phyloP scores from a whole-genome alignment of 2,797 vertebrate genomes.

The Gallinago nigripennis region DNA sequence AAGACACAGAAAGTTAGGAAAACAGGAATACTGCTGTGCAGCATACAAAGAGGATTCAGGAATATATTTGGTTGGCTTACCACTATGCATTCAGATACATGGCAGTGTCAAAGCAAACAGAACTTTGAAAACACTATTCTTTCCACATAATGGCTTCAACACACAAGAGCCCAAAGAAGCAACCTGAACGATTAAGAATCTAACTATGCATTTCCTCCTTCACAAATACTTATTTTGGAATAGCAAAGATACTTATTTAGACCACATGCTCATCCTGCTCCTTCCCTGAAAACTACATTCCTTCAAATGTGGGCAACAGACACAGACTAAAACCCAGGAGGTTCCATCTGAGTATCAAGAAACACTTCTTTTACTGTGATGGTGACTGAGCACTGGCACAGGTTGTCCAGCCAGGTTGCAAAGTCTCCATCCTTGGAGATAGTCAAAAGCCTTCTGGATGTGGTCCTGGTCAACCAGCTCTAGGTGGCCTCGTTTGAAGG shows the following conservation, averaged over 20 bases:
- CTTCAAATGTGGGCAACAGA: accelerated
- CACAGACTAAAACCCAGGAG: background rate
- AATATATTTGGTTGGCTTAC: background rate
- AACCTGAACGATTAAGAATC: background rate
- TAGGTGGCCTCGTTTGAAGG: background rate
- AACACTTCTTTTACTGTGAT: background rate
- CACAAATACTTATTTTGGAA: background rate
- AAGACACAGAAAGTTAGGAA: background rate
- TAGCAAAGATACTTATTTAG: background rate
- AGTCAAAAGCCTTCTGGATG: background rate
- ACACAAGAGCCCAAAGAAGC: background rate
- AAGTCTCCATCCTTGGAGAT: background rate
- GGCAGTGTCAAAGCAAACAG: background rate
- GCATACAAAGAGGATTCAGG: background rate
- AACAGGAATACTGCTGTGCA: background rate
- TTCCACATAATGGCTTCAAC: background rate
- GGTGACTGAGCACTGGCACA: background rate
- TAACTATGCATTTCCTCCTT: background rate
- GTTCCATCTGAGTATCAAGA: background rate
- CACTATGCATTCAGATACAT: background rate
- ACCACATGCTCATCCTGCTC: background rate
- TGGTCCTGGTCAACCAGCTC: background rate
- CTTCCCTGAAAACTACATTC: background rate
- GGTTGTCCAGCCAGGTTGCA: background rate
- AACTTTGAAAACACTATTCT: background rate